Base-by-base conservation (phyloP, 2,797 vertebrate genomes). In the Pseudocheirus occidentalis region DNA sequence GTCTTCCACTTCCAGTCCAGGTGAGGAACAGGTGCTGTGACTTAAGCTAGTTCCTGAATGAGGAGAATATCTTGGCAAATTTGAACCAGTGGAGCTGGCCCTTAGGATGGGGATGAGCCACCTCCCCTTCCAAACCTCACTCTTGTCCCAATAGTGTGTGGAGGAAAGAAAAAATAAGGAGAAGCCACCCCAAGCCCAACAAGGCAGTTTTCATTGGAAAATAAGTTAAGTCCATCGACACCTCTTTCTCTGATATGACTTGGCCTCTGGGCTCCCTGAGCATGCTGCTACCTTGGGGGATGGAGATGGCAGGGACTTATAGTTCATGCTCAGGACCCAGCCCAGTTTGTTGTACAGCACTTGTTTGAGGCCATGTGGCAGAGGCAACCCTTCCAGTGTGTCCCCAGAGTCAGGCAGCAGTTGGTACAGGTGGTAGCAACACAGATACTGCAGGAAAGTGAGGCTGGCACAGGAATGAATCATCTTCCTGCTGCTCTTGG, bases 401-500 rank as follows among this genome's bases (percentile, higher is more conserved):
- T 99, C 99, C 1, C 98, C 98, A 0, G 98, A 98, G 96, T 97
- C 3, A 0, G 99, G 99, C 66, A 99, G 98, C 93, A 99, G 98
- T 97, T 99, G 99, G 66, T 99, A 99, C 93, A 99, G 99, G 95
- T 98, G 99, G 54, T 98, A 98, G 5, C 99, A 99, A 98, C 99
- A 99, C 53, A 99, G 99, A 97, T 99, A 99, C 98, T 99, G 99
- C 97, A 99, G 98, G 90, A 99, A 99, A 0, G 99, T 99, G 98
- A 98, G 98, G 28, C 99, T 99, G 92, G 99, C 99, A 0, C 99
- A 99, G 10, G 99, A 99, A 4, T 99, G 99, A 98, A 99, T 99
- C 97, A 99, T 99, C 98, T 99, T 99, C 99, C 99, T 99, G 98
- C 99, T 99, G 98, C 99, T 99, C 97, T 99, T 99, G 62, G 99